Evolutionary conservation across 30 jellyfish, hydroid and myxozoan genomes (phyloP).

Genomic region (Morbakka virulenta): DNA sequence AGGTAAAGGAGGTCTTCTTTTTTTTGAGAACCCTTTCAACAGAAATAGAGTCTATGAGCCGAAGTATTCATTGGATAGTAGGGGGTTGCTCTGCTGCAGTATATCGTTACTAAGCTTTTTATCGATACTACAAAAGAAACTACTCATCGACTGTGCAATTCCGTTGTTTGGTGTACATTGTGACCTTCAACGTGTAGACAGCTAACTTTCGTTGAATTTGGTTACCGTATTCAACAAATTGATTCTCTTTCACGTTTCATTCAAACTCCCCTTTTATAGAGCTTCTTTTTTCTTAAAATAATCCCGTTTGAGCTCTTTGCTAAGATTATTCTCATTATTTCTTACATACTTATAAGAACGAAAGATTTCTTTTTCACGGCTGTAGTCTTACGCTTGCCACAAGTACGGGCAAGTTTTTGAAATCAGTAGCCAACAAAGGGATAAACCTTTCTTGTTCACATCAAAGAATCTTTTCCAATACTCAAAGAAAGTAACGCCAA

Average conservation of each 20-base stretch:
- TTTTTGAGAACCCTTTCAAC: slow-evolving; percentile 43
- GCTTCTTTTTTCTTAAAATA: slow-evolving; percentile 34
- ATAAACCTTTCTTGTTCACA: slow-evolving; percentile 21
- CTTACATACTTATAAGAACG: slow-evolving; percentile 21
- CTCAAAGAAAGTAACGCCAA: neutral
- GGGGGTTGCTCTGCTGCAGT: slow-evolving; percentile 38
- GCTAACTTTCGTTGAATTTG: neutral
- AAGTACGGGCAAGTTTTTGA: slow-evolving; percentile 17
- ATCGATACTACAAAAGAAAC: slow-evolving; percentile 31
- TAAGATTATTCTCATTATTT: slow-evolving; percentile 13
- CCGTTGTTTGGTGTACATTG: neutral
- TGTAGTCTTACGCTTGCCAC: slow-evolving; percentile 23
- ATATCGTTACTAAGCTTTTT: slow-evolving; percentile 30
- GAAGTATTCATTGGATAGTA: slow-evolving; percentile 27
- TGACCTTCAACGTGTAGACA: slow-evolving; percentile 12
- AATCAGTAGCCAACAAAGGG: slow-evolving; percentile 43
- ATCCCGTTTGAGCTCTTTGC: slow-evolving; percentile 16
- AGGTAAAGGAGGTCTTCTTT: slow-evolving; percentile 39
- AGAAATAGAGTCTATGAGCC: slow-evolving; percentile 9
- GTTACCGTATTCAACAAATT: slow-evolving; percentile 1
- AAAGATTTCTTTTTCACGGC: slow-evolving; percentile 10
- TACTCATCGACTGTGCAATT: slow-evolving; percentile 33
- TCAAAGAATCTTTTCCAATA: slow-evolving; percentile 19
- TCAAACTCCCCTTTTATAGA: slow-evolving; percentile 12
- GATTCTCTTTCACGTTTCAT: slow-evolving; percentile 29